A percentile compares a stretch with the other conserved stretches of the same genome.
phyloP scores from a whole-genome alignment of 2,888 invertebrate genomes.

The Digitonthophagus gazella region DNA sequence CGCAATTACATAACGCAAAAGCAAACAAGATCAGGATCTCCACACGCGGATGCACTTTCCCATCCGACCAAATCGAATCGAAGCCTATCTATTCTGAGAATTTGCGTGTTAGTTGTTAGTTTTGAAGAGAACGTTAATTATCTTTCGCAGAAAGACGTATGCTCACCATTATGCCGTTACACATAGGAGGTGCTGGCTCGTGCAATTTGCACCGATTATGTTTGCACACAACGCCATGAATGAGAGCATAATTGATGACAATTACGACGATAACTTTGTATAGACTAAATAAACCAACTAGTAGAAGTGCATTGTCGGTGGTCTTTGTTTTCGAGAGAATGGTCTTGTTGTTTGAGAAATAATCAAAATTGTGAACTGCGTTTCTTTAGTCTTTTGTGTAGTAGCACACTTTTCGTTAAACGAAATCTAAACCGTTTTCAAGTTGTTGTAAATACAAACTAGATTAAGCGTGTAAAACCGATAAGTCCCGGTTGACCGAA shows the following conservation, averaged over 20 bases:
- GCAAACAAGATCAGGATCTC: not conserved
- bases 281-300: too few relatives aligned
- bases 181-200: not conserved
- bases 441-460: conserved; percentile 28
- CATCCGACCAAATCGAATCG: not conserved
- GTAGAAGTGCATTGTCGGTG: too few relatives aligned
- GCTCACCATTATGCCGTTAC: not conserved
- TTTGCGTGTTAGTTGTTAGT: not conserved
- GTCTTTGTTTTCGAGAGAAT: not conserved
- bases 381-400: not conserved
- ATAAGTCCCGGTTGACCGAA: conserved; percentile 33
- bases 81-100: not conserved
- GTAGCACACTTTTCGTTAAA: not conserved
- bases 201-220: not conserved
- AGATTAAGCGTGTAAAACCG: conserved; percentile 37
- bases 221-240: not conserved
- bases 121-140: not conserved
- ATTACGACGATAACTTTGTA: not conserved
- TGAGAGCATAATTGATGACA: not conserved
- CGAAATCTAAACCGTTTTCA: conserved; percentile 19
- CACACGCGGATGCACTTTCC: not conserved
- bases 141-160: not conserved
- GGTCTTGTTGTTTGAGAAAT: not conserved
- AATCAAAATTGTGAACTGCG: not conserved
- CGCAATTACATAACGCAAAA: not conserved